Percentiles rank a stretch among this genome's conserved stretches.
Conservation (phyloP, 1,140 invertebrate species). For the Penaeus vannamei region DNA sequence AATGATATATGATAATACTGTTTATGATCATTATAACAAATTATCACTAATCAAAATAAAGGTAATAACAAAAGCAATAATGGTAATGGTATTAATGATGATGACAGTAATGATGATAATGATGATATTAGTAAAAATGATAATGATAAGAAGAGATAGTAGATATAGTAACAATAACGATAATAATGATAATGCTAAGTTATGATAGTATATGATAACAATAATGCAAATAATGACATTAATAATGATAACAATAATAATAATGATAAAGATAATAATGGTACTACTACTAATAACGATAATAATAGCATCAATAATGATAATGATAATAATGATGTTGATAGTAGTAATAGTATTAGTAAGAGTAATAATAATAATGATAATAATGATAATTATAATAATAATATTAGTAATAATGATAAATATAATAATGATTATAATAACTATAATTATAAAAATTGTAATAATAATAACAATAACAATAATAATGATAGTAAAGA, state of each 20-base stretch:
- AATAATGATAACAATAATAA: not conserved
- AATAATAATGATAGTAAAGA: too few relatives aligned
- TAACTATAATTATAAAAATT: too few relatives aligned
- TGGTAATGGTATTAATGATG: not conserved
- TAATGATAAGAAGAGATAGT: not conserved
- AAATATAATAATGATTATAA: too few relatives aligned
- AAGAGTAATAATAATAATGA: not conserved
- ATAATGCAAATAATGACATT: not conserved
- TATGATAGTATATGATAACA: not conserved
- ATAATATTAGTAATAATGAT: not conserved
- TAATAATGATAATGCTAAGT: too few relatives aligned
- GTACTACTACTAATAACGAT: slow-evolving; percentile 1
- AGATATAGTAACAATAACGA: too few relatives aligned
- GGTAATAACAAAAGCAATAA: not conserved
- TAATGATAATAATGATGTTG: not conserved
- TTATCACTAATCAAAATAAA: not conserved
- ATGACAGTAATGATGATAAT: not conserved
- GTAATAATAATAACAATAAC: too few relatives aligned
- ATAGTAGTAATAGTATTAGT: not conserved
- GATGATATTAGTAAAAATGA: not conserved
- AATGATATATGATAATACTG: not conserved
- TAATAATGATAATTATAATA: not conserved
- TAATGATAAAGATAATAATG: not conserved
- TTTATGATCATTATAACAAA: not conserved
- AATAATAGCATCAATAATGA: not conserved